phyloP scores from a whole-genome alignment of 2,888 invertebrate species.

The Ceriagrion tenellum region DNA sequence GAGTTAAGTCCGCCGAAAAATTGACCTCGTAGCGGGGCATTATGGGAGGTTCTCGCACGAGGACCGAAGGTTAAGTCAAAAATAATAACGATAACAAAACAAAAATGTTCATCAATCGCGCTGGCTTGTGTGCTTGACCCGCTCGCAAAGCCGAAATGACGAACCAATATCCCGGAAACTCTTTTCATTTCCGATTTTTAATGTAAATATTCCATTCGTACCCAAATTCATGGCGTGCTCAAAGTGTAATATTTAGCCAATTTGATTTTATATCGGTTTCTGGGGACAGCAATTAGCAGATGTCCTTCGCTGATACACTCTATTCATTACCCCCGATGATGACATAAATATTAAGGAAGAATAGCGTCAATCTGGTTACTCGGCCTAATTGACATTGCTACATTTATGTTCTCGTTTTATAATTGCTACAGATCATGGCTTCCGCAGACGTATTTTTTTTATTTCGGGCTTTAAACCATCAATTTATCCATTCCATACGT shows the following conservation, averaged over 20 bases:
- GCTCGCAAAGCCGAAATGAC: not conserved
- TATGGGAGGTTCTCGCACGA: not conserved
- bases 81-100: not conserved
- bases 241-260: not conserved
- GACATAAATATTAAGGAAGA: too few species aligned
- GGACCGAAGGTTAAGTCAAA: not conserved
- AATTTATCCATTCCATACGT: too few species aligned
- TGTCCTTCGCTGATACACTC: not conserved
- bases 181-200: not conserved
- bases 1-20: not conserved
- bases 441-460: too few species aligned
- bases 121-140: not conserved
- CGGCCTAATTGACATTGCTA: too few species aligned
- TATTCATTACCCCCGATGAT: not conserved
- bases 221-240: not conserved
- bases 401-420: too few species aligned
- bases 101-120: not conserved
- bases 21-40: not conserved
- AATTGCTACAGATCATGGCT: too few species aligned
- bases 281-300: not conserved
- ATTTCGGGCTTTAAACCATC: too few species aligned
- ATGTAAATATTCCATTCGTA: not conserved
- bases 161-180: not conserved
- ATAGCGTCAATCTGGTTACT: too few species aligned
- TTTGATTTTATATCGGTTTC: not conserved